A percentile compares a stretch with the other conserved stretches of the same genome.
These are phyloP conservation scores for Otocyon megalotis DNA, from an alignment of 2,113 vertebrate genomes.

Conservation along the genomic window DNA sequence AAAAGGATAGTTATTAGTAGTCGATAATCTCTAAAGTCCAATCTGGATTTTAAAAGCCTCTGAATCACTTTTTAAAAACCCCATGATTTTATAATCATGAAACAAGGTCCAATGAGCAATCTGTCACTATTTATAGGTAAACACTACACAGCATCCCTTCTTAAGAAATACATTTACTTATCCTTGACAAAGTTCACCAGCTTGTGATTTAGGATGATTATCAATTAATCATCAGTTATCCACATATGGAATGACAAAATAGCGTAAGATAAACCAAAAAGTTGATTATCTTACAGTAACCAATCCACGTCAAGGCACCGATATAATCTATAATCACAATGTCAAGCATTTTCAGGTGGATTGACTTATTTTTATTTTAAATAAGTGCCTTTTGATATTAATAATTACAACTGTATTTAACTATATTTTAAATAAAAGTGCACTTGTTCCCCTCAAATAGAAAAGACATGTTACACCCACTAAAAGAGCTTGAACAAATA, in stretches of 20 bases:
- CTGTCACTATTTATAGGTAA: neutral
- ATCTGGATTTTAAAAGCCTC: neutral
- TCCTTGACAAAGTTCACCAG: neutral
- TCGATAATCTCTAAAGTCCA: neutral
- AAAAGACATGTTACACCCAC: neutral
- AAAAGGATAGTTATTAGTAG: neutral
- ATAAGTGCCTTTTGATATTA: neutral
- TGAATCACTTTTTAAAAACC: conserved; percentile 31
- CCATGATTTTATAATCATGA: neutral
- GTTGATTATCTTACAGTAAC: neutral
- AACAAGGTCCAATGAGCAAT: neutral
- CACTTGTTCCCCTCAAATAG: neutral
- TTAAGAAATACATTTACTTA: neutral
- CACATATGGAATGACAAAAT: neutral
- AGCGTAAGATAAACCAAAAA: conserved; percentile 16
- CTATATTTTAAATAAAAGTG: neutral
- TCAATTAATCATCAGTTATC: conserved; percentile 30
- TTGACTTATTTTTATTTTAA: conserved; percentile 17
- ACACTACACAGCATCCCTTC: conserved; percentile 22
- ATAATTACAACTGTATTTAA: conserved; percentile 31
- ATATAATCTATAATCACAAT: neutral
- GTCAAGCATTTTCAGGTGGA: neutral
- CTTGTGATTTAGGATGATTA: neutral
- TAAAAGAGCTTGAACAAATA: neutral
- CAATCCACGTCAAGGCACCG: neutral